Evolutionary conservation across 2,888 invertebrate genomes (phyloP), one percentile per base, ranked within the genome.

Genomic region (Drosophila pegasa): DNA sequence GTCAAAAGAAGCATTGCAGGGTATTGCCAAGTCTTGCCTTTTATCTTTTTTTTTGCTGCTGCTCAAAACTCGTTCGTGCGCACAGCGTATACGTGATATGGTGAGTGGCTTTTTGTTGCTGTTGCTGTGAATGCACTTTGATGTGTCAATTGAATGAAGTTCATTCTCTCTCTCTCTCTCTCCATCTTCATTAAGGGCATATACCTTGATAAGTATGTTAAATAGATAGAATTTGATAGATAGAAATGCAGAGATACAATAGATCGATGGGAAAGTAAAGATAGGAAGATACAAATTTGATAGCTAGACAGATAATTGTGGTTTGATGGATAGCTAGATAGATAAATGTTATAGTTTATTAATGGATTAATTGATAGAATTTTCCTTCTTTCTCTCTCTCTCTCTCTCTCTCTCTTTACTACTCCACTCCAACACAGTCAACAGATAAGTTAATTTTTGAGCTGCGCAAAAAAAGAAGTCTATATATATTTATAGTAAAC

Each of bases 11-110:
- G 18, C 14, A 29, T n/a, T 57, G n/a, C 7, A 66, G 66, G 45
- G 67, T 66, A 66, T 22, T 3, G 1, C 0, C 1, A 3, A 16
- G 22, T 31, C 35, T 27, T 16, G 50, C 14, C 16, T 33, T 9
- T 16, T 47, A 33, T 14, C 16, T 33, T 9, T 16, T 47, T 41
- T 41, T 35, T 8, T n/a, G 35, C 41, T 38, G 31, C 35, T 45
- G 45, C 1, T 48, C 3, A 16, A 60, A 64, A 71, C 47, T 51
- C 12, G 56, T 63, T 68, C 31, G 52, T 20, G 18, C 20, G 48
- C 63, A 16, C 16, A 8, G 33, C 74, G 75, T 75, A 75, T 75
- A 75, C 75, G 60, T 70, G 75, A 75, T 67, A 55, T 60, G 47
- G 5, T 22, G 33, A 51, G 63, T 27, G 16, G 16, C 10, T 22